A percentile compares a stretch with the other conserved stretches of the same genome.
phyloP scores from a whole-genome alignment of 1,140 invertebrate species.

The Medauroidea extradentata region DNA sequence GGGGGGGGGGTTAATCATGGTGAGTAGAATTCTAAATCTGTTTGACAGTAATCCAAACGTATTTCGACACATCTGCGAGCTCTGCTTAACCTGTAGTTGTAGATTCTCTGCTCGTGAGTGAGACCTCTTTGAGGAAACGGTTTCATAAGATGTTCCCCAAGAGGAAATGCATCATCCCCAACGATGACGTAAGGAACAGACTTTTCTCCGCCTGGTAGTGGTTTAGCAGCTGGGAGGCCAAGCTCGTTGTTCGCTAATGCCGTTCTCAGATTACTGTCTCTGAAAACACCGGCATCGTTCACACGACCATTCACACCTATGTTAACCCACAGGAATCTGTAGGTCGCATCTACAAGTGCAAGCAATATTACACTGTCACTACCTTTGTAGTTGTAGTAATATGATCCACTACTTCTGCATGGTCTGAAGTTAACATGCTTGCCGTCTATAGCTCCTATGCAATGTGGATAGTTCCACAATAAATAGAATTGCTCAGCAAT shows the following conservation, averaged over 20 bases:
- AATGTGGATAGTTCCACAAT: constrained; percentile 38
- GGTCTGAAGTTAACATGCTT: constrained; percentile 37
- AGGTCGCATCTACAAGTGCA: constrained; percentile 38
- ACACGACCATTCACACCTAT: constrained; percentile 23
- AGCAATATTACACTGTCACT: constrained; percentile 36
- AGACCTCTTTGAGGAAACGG: constrained; percentile 14
- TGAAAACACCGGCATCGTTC: neutral
- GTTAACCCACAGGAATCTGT: constrained; percentile 39
- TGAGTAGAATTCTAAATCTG: too few species aligned
- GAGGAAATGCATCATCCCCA: constrained; percentile 27
- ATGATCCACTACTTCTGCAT: constrained; percentile 30
- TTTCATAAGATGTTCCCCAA: constrained; percentile 21
- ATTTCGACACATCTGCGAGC: too few species aligned
- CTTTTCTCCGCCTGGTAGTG: neutral
- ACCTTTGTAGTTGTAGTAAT: constrained; percentile 39
- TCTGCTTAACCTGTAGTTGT: too few species aligned
- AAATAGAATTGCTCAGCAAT: constrained; percentile 23
- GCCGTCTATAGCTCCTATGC: constrained; percentile 40
- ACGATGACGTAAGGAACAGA: constrained; percentile 26
- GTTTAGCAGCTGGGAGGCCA: neutral
- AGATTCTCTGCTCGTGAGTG: too few species aligned
- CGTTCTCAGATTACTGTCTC: neutral
- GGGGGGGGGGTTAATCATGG: too few species aligned
- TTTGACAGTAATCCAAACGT: too few species aligned
- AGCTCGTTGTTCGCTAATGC: neutral